phyloP scores from a whole-genome alignment of 2,888 invertebrate genomes.

The Caenorhabditis panamensis region DNA sequence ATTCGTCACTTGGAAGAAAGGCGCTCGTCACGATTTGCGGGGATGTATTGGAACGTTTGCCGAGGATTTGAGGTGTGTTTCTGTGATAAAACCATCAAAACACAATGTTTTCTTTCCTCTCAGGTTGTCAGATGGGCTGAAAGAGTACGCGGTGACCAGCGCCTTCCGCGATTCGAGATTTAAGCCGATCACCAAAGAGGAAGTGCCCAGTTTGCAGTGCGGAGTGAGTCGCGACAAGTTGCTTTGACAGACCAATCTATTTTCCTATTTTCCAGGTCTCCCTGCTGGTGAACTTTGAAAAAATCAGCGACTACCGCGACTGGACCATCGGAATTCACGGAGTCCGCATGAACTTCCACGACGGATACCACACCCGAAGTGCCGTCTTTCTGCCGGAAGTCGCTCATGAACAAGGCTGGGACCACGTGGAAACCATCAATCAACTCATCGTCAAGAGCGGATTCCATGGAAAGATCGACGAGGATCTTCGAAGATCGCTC shows the following conservation, averaged over 20 bases:
- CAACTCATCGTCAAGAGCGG: constrained; percentile 97
- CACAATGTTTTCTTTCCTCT: too few species aligned
- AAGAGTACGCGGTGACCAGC: constrained; percentile 78
- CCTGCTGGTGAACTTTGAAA: constrained; percentile 95
- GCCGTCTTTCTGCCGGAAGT: constrained; percentile 99
- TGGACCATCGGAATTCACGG: constrained; percentile 90
- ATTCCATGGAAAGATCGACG: constrained; percentile 88
- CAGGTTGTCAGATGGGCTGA: constrained; percentile 69
- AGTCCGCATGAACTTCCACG: constrained; percentile 98
- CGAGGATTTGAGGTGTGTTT: constrained; percentile 57
- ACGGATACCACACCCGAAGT: constrained; percentile 86
- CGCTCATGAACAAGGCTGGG: constrained; percentile 99
- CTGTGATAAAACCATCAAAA: not conserved
- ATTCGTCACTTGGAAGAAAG: constrained; percentile 99
- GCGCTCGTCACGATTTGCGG: constrained; percentile 93
- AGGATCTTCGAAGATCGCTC: constrained; percentile 68
- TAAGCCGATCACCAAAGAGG: constrained; percentile 93
- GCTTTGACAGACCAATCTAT: too few species aligned
- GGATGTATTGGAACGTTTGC: constrained; percentile 98
- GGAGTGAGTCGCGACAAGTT: constrained; percentile 73
- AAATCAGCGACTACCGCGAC: constrained; percentile 93
- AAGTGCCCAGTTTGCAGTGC: constrained; percentile 87
- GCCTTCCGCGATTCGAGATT: constrained; percentile 98
- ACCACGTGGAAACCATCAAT: constrained; percentile 98
- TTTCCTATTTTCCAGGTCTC: constrained; percentile 87